Base-by-base conservation (phyloP, 2,113 vertebrate species). In the Miniopterus natalensis region DNA sequence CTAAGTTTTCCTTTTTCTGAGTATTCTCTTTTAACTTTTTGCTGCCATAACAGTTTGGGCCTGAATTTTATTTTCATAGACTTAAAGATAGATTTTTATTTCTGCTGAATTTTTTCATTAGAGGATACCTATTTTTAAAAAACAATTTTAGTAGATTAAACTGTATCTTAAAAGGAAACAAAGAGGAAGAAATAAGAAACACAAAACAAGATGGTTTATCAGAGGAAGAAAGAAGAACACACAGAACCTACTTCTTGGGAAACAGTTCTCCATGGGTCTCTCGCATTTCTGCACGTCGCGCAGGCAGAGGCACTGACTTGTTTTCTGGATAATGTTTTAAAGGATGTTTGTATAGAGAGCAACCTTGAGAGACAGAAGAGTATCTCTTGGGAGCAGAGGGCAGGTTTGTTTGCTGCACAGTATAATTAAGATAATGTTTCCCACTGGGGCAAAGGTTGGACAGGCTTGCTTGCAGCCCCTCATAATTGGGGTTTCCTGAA, bases 1-100 rank as follows among this genome's bases (percentile, higher is more conserved):
- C 45, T 49, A 11, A 79, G 21, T 71, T 94, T 88, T 42, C 31
- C 36, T 94, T 74, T 55, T 74, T 29, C 25, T 11, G 85, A 74
- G 84, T 45, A 80, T 61, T 75, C 66, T 75, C 66, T 70, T 63
- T 36, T 12, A 75, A 84, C 6, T 45, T n/a, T 68, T 88, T 29
- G 8, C n/a, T 80, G 49, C 53, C 9, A 2, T 47, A 40, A 87
- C 5, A 87, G 23, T 87, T 78, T 73, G 40, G 27, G n/a, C 36
- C 65, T 85, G 3, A 42, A 88, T 89, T 80, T 84, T 83, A 77
- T 94, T 86, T 83, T 77, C 68, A 86, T 25, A 83, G 5, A 47
- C 71, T 97, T 78, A 94, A 92, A 92, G 40, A 61, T 51, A 31
- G 12, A 87, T 66, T 53, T 83, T 90, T 87, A 92, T 92, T 83